phyloP scores from a whole-genome alignment of 2,797 vertebrate genomes.

The Luscinia megarhynchos region DNA sequence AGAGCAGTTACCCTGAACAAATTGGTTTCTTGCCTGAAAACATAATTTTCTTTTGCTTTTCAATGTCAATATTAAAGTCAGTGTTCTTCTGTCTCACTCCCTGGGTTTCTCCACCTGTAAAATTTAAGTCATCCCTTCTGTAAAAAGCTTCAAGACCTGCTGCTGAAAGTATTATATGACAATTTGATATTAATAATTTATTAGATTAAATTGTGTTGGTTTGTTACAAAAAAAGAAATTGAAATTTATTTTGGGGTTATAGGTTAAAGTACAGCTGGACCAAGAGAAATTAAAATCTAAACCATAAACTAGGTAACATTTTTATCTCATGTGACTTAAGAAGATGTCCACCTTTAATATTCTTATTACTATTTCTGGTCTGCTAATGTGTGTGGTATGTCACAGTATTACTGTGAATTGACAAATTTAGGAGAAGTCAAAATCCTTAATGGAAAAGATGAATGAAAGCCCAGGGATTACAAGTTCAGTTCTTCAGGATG shows the following conservation, averaged over 20 bases:
- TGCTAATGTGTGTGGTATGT: background rate
- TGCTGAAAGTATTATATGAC: background rate
- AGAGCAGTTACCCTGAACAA: background rate
- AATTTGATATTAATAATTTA: background rate
- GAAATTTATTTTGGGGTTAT: background rate
- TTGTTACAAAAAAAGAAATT: background rate
- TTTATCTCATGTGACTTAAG: background rate
- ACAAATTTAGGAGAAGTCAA: background rate
- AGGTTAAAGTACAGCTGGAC: background rate
- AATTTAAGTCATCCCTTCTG: background rate
- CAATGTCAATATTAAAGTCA: background rate
- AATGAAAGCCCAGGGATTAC: background rate
- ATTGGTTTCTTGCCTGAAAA: background rate
- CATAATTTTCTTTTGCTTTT: conserved; percentile 2
- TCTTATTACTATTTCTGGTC: background rate
- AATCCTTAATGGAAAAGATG: background rate
- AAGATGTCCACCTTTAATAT: background rate
- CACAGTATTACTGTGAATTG: background rate
- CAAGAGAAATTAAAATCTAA: background rate
- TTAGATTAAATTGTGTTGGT: background rate
- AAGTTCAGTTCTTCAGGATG: background rate
- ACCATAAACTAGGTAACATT: background rate
- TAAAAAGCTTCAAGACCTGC: background rate
- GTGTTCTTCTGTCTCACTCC: background rate
- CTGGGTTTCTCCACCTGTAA: background rate